A percentile compares a stretch with the other conserved stretches of the same genome.
Conservation (phyloP, 92 coral and sea anemone species). For the Palythoa heliodiscus region DNA sequence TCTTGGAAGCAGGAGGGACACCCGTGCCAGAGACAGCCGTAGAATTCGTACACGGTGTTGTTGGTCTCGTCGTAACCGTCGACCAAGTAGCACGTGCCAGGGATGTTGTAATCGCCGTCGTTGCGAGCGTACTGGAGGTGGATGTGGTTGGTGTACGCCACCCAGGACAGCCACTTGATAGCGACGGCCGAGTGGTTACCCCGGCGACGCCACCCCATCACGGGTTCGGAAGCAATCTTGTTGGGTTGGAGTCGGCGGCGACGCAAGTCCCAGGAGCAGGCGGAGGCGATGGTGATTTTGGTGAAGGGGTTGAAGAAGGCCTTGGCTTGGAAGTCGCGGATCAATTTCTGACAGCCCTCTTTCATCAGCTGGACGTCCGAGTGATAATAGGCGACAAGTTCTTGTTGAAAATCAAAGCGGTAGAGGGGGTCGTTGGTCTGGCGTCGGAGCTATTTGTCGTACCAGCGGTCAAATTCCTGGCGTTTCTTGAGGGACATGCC, state of each 20-base stretch:
- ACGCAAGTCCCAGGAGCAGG: background rate
- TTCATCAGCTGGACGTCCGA: too few relatives aligned
- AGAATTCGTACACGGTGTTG: conserved; percentile 15
- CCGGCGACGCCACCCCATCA: background rate
- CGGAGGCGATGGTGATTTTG: background rate
- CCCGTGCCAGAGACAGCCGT: conserved; percentile 15
- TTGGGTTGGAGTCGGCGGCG: background rate
- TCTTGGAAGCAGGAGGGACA: background rate
- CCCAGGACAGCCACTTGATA: background rate
- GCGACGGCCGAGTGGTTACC: background rate
- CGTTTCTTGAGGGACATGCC: too few relatives aligned
- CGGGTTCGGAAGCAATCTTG: background rate
- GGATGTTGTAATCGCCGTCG: background rate
- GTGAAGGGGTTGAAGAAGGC: too few relatives aligned
- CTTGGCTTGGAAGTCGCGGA: too few relatives aligned
- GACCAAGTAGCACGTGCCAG: background rate
- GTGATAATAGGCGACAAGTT: too few relatives aligned
- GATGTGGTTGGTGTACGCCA: background rate
- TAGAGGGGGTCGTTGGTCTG: too few relatives aligned
- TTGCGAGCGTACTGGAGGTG: background rate
- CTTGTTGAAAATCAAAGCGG: too few relatives aligned
- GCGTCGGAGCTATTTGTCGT: too few relatives aligned
- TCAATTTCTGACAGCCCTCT: too few relatives aligned
- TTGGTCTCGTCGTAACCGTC: background rate
- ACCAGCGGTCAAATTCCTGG: too few relatives aligned